Evolutionary conservation across 2,113 vertebrate species (phyloP), one percentile per base, ranked within the genome.

Genomic region (Stictonetta naevosa): DNA sequence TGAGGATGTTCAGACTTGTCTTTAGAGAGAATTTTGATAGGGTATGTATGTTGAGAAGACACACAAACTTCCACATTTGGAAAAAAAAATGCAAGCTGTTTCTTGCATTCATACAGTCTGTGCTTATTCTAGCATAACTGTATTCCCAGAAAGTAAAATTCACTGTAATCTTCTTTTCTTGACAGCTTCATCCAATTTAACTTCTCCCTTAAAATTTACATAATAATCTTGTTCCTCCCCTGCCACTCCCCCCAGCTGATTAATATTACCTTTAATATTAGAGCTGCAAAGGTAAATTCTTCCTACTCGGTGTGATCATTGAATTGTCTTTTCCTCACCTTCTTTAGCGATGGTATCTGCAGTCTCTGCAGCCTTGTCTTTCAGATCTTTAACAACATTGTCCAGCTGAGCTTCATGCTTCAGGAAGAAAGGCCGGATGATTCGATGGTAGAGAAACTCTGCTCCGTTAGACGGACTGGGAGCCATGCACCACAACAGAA

Each of bases 401-500:
- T 99, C 99, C 2, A 99, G 97, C 93, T 97, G 98, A 72, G 94
- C 97, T 90, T 99, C 98, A 0, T 99, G 99, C 98, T 98, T 99
- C 92, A 99, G 96, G 98, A 99, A 99, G 86, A 99, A 85, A 13
- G 99, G 99, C 10, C 98, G 98, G 80, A 99, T 98, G 96, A 99
- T 84, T 73, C 98, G 98, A 28, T 68, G 96, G 89, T 99, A 99
- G 77, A 99, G 98, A 66, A 98, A 89, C 34, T 98, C 95, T 0
- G 99, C 99, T 25, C 99, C 99, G 0, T 99, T 99, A 1, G 98
- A 98, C 11, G 99, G 98, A 56, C 98, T 99, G 1, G 99, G 98
- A 56, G 99, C 98, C 99, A 99, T 99, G 97, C 99, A 99, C 99
- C 99, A 99, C 83, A 99, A 63, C 97, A 99, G 96, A 96, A 99